Evolutionary conservation across 2,113 vertebrate genomes (phyloP).

Genomic region (Apeltes quadracus): DNA sequence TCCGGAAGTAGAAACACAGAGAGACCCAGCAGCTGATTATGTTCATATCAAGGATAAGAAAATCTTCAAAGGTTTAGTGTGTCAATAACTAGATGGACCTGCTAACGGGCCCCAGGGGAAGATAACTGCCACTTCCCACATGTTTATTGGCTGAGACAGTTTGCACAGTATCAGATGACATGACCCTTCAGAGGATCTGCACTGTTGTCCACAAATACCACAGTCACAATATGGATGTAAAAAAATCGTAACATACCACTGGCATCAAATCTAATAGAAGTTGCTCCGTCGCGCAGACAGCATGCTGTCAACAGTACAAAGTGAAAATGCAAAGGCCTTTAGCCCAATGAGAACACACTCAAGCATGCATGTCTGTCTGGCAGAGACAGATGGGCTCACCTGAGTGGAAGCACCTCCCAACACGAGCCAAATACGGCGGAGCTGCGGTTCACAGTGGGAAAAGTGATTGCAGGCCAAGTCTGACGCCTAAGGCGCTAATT

Average conservation of each 20-base stretch:
- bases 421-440: background rate
- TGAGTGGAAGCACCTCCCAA: background rate
- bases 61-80: background rate
- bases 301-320: background rate
- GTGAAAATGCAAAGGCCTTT: background rate
- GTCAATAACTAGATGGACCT: conserved; percentile 10
- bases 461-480: background rate
- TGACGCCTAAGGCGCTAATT: background rate
- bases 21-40: background rate
- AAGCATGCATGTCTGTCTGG: background rate
- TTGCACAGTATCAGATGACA: conserved; percentile 18
- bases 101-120: background rate
- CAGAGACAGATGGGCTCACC: too few species aligned
- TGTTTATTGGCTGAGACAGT: conserved; percentile 6
- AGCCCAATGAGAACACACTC: background rate
- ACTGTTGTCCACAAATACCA: background rate
- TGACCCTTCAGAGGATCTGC: background rate
- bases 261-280: background rate
- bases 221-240: too few species aligned
- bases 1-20: background rate
- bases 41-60: background rate
- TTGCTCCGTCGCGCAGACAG: background rate
- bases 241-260: too few species aligned
- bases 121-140: background rate
- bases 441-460: background rate